These are phyloP conservation scores for Sebastiscus albofasciatus DNA, from an alignment of 2,797 vertebrate genomes.

Conservation along the genomic window DNA sequence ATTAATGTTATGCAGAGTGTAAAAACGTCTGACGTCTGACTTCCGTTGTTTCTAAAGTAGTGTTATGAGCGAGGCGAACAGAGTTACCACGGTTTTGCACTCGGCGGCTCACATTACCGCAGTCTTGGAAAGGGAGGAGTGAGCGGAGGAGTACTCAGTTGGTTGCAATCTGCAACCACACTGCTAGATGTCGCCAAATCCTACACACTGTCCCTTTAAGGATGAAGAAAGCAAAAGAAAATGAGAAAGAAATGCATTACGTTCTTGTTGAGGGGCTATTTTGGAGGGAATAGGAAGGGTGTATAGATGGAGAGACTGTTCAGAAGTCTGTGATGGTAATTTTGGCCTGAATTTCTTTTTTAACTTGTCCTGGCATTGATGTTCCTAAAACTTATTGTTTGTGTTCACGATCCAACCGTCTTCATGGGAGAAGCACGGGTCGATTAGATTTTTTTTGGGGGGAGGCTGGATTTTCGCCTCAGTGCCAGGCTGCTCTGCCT, in stretches of 20 bases:
- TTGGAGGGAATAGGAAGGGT: background rate
- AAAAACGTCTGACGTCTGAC: no score
- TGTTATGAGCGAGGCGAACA: no score
- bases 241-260: background rate
- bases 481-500: slow-evolving; percentile 18
- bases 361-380: background rate
- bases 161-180: background rate
- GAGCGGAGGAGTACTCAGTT: background rate
- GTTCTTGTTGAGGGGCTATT: background rate
- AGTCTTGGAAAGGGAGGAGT: background rate
- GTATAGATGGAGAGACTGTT: background rate
- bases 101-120: no score
- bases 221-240: background rate
- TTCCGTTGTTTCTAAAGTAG: no score
- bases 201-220: background rate
- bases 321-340: background rate
- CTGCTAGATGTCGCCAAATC: background rate
- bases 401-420: slow-evolving; percentile 15
- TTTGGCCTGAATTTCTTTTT: background rate
- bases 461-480: slow-evolving; percentile 25
- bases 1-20: no score
- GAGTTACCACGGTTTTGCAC: no score
- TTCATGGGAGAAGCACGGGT: slow-evolving; percentile 28
- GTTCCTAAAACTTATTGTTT: slow-evolving; percentile 15
- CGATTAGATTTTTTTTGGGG: background rate